Evolutionary conservation across 1,140 invertebrate genomes (phyloP), one percentile per base, ranked within the genome.

Genomic region (Scaptomyza graminum): DNA sequence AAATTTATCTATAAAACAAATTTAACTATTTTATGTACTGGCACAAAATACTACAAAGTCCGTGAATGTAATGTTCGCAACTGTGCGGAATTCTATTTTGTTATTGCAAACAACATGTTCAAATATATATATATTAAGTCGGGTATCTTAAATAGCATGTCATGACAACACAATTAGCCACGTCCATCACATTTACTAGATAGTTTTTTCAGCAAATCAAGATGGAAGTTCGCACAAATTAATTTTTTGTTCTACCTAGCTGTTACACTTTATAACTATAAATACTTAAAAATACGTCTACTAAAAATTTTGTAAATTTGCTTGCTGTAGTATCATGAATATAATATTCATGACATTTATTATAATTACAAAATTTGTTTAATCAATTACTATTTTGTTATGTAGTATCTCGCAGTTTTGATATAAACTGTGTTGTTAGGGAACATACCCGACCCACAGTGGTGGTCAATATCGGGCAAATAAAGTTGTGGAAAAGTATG

Each of bases 351-450:
- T 41, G 15, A 18, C 49, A 62, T 62, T 60, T 18, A 50, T 61
- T 41, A 22, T 39, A 50, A 44, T 63, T 43, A 16, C 34, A 50
- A 44, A 43, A 52, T 61, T 61, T 52, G 37, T 39, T 50, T 39
- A 37, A 61, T 22, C 4, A 22, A 22, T 22, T 22, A 49, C 5
- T 15, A 50, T 18, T 31, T 31, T 6, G 28, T 31, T 31, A 31
- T 46, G 51, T 22, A 22, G 51, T 22, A 22, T 72, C 47, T 59
- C 31, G 28, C 28, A 31, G 7, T 34, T 34, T 34, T 34, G 6
- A 18, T 3, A 18, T 34, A 9, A 34, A 34, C 8, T 8, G 8
- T 8, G 31, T 37, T 37, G 3, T 37, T 52, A 37, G 16, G 5
- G 9, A 12, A 16, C 16, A 51, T 37, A 16, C 34, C 28, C 13